Evolutionary conservation across 1,140 invertebrate genomes (phyloP).

Genomic region (Dryas iulia): DNA sequence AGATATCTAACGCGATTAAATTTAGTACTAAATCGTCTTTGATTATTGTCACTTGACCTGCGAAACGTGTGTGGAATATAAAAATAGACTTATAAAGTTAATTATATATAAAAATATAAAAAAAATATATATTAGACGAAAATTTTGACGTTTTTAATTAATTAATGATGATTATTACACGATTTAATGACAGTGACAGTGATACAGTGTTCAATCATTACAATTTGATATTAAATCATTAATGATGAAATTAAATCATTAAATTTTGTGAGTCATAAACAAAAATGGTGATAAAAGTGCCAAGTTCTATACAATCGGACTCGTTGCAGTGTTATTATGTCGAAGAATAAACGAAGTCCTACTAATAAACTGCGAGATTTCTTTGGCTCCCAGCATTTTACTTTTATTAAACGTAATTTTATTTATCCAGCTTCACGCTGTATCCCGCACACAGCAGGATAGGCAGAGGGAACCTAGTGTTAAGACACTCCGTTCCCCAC

Average conservation of each 20-base stretch:
- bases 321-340: slow-evolving; percentile 1
- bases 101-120: too few species aligned
- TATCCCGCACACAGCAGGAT: too few species aligned
- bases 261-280: neutral
- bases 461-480: too few species aligned
- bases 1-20: neutral
- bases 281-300: neutral
- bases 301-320: neutral
- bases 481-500: too few species aligned
- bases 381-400: slow-evolving; percentile 54
- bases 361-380: slow-evolving; percentile 48
- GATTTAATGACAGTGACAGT: too few species aligned
- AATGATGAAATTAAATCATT: neutral
- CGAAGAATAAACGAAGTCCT: slow-evolving; percentile 28
- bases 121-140: too few species aligned
- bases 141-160: neutral
- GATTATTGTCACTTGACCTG: neutral
- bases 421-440: too few species aligned
- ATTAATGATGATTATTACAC: neutral
- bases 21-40: neutral
- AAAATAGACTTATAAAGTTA: too few species aligned
- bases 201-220: neutral
- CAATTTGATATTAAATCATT: neutral
- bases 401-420: slow-evolving; percentile 43
- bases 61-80: neutral